Percentiles rank a stretch among this genome's conserved stretches.
Conservation (phyloP, 2,113 vertebrate genomes). For the Sclerurus mexicanus region DNA sequence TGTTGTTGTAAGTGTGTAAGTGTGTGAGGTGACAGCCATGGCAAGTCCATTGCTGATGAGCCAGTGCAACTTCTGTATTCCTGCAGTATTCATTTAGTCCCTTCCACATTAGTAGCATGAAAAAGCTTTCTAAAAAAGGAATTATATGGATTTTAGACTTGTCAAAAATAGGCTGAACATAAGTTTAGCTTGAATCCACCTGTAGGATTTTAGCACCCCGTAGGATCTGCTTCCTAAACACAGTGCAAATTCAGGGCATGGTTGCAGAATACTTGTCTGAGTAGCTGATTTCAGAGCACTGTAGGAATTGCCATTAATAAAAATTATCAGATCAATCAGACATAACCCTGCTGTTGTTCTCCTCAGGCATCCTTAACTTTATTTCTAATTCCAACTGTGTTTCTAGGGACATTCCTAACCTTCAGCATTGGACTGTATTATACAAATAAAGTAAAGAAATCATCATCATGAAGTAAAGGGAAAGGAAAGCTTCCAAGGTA, state of each 20-base stretch:
- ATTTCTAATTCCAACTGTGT: background rate
- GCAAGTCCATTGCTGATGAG: background rate
- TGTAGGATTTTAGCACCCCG: background rate
- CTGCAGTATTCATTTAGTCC: background rate
- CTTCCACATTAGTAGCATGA: background rate
- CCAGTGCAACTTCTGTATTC: background rate
- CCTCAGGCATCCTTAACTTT: background rate
- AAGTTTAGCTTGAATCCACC: background rate
- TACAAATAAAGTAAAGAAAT: background rate
- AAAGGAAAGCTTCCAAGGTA: background rate
- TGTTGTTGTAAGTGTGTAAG: background rate
- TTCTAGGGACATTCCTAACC: background rate
- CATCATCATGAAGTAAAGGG: background rate
- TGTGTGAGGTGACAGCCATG: background rate
- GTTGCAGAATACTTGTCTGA: background rate
- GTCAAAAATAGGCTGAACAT: background rate
- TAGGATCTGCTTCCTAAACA: background rate
- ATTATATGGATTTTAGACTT: background rate
- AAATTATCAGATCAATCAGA: background rate
- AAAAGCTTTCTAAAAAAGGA: background rate
- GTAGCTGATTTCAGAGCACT: background rate
- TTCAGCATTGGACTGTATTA: background rate
- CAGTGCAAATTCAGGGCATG: background rate
- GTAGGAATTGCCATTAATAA: background rate
- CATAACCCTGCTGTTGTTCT: background rate